Conservation (phyloP, 2,797 vertebrate genomes). For the Chiloscyllium punctatum region DNA sequence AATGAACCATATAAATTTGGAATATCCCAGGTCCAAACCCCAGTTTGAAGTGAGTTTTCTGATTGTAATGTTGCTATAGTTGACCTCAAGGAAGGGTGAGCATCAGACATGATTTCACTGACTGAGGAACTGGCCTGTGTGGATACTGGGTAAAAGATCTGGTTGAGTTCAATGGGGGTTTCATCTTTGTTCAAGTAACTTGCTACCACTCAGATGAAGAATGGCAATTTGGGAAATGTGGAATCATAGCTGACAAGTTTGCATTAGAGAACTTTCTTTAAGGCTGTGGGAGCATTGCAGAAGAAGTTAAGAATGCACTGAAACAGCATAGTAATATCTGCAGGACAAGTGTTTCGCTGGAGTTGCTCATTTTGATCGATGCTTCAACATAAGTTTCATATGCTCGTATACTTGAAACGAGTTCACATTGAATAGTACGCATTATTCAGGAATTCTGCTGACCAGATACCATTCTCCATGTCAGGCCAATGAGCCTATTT, state of each 20-base stretch:
- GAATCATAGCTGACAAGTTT: neutral
- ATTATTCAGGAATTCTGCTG: neutral
- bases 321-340: neutral
- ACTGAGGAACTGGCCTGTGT: neutral
- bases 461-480: neutral
- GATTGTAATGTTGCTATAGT: neutral
- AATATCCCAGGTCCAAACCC: neutral
- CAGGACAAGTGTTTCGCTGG: neutral
- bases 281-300: neutral
- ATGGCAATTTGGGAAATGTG: neutral
- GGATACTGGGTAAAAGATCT: neutral
- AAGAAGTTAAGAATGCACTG: neutral
- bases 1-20: neutral
- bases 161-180: conserved; percentile 2
- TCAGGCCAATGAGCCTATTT: neutral
- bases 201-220: neutral
- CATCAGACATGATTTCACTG: neutral
- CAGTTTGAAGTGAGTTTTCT: neutral
- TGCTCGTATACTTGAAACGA: neutral
- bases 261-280: neutral
- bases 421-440: neutral
- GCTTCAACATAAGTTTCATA: neutral
- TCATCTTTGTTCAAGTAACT: neutral
- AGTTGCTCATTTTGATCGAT: neutral
- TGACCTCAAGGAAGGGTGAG: neutral